These are phyloP conservation scores for Menidia menidia DNA, from an alignment of 2,797 vertebrate genomes.

Conservation along the genomic window DNA sequence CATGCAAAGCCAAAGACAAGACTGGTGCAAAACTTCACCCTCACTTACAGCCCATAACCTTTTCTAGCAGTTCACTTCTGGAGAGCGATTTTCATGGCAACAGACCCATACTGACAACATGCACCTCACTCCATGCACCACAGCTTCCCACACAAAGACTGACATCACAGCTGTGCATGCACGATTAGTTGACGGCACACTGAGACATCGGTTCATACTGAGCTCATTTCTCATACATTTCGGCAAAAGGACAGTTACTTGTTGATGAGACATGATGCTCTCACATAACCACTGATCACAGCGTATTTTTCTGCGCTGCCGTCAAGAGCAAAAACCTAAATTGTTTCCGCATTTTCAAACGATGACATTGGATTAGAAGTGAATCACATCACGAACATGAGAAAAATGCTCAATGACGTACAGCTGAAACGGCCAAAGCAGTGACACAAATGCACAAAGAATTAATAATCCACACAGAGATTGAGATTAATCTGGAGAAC, in stretches of 20 bases:
- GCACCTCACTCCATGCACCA: slow-evolving; percentile 80
- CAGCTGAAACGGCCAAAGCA: slow-evolving; percentile 7
- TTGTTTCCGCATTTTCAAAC: slow-evolving; percentile 10
- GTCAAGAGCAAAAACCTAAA: slow-evolving; percentile 4
- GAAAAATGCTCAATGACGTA: slow-evolving; percentile 24
- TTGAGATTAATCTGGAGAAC: slow-evolving; percentile 14
- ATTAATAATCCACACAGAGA: slow-evolving; percentile 15
- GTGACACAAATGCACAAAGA: slow-evolving; percentile 12
- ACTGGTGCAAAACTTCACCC: slow-evolving; percentile 45
- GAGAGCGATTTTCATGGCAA: slow-evolving; percentile 78
- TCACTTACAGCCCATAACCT: slow-evolving; percentile 40
- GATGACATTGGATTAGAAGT: neutral
- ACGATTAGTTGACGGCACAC: slow-evolving; percentile 54
- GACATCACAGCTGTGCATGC: slow-evolving; percentile 78
- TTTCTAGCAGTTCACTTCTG: slow-evolving; percentile 48
- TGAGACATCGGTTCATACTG: slow-evolving; percentile 48
- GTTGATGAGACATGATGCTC: slow-evolving; percentile 17
- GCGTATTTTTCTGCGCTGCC: slow-evolving; percentile 8
- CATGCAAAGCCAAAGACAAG: slow-evolving; percentile 79
- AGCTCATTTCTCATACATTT: slow-evolving; percentile 28
- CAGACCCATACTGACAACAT: slow-evolving; percentile 73
- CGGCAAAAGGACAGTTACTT: slow-evolving; percentile 7
- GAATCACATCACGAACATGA: slow-evolving; percentile 18
- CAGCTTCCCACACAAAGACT: slow-evolving; percentile 75
- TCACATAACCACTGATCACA: slow-evolving; percentile 21